phyloP scores from a whole-genome alignment of 1,140 invertebrate species.

The Augochlora pura region DNA sequence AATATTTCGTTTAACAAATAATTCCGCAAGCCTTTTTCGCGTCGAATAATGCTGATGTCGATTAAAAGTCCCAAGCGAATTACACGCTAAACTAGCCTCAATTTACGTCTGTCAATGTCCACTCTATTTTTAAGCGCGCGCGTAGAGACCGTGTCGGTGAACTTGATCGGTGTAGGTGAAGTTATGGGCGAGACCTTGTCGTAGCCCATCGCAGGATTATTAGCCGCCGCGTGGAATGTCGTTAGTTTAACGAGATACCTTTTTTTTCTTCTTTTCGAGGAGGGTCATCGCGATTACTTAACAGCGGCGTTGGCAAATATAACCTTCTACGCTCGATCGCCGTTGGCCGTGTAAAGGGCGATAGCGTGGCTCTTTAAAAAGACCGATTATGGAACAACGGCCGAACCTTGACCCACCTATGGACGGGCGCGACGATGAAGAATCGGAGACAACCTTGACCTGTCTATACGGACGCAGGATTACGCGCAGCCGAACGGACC shows the following conservation, averaged over 20 bases:
- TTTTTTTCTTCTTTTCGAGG: not conserved
- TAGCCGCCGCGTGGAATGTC: constrained; percentile 5
- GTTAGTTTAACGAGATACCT: constrained; percentile 11
- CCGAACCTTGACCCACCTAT: constrained; percentile 36
- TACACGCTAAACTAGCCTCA: too few species aligned
- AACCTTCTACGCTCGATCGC: constrained; percentile 2
- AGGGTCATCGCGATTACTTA: constrained; percentile 12
- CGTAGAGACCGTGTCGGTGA: not conserved
- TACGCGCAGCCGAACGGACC: not conserved
- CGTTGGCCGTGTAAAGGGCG: constrained; percentile 18
- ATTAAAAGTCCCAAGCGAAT: too few species aligned
- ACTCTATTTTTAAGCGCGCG: not conserved
- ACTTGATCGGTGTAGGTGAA: not conserved
- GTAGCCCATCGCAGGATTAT: constrained; percentile 5
- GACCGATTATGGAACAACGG: constrained; percentile 2
- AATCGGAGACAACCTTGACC: constrained; percentile 16
- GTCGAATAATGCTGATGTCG: too few species aligned
- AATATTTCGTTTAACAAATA: too few species aligned
- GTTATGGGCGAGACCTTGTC: constrained; percentile 19
- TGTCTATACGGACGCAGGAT: constrained; percentile 18
- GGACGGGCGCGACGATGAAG: not conserved
- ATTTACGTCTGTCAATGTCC: not conserved
- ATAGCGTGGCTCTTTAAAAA: not conserved
- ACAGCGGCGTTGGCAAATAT: constrained; percentile 13
- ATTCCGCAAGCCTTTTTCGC: too few species aligned